Evolutionary conservation across 2,113 vertebrate species (phyloP).

Genomic region (Cervus canadensis): DNA sequence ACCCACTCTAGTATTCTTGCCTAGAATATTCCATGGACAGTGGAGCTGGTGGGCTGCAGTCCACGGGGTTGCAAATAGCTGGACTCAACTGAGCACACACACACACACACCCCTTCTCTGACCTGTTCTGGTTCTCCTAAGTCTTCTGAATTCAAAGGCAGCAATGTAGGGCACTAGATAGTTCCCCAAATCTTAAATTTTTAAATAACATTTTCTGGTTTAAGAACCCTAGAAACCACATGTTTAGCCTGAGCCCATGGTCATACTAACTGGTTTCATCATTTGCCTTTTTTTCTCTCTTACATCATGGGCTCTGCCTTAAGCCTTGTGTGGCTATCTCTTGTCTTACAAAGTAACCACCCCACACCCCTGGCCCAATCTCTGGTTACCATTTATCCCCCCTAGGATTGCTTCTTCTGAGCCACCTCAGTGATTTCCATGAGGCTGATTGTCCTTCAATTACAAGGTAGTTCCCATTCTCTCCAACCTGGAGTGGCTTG

Average conservation of each 20-base stretch:
- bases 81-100: neutral
- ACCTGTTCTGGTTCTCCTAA: neutral
- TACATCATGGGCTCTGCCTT: neutral
- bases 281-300: neutral
- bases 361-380: accelerated
- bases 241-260: neutral
- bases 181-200: neutral
- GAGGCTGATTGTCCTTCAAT: neutral
- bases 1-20: neutral
- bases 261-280: neutral
- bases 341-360: neutral
- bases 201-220: neutral
- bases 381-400: neutral
- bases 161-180: neutral
- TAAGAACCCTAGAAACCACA: neutral
- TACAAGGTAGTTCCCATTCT: neutral
- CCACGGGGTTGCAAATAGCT: neutral
- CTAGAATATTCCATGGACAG: neutral
- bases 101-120: neutral
- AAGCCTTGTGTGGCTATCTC: neutral
- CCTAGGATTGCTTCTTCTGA: neutral
- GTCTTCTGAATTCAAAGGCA: neutral
- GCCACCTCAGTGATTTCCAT: neutral
- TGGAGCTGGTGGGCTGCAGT: neutral
- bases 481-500: neutral